Conservation (phyloP, 2,113 vertebrate species). For the Neotoma lepida region DNA sequence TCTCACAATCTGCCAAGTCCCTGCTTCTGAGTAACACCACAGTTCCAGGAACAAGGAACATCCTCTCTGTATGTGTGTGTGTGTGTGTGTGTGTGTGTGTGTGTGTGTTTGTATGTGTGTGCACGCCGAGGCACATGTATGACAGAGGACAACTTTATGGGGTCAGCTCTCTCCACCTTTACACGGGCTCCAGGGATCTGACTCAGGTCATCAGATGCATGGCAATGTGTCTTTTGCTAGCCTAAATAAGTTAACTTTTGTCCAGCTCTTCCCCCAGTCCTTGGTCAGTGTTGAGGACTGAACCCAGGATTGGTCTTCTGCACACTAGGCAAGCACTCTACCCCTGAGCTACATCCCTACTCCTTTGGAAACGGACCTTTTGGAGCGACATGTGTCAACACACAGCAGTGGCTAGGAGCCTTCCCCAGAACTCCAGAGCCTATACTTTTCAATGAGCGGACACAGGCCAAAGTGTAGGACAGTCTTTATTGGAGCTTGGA, state of each 20-base stretch:
- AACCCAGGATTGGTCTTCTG: not conserved
- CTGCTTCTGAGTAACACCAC: not conserved
- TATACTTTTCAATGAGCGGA: not conserved
- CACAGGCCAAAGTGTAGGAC: constrained; percentile 46
- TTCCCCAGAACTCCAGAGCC: not conserved
- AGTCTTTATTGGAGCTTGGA: constrained; percentile 78
- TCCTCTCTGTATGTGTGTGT: not conserved
- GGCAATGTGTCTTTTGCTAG: no score
- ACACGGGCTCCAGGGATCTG: not conserved
- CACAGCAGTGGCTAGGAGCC: not conserved
- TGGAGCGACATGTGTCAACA: not conserved
- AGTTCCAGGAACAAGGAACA: not conserved
- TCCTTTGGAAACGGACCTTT: not conserved
- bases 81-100: not conserved
- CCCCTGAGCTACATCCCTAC: no score
- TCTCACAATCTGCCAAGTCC: not conserved
- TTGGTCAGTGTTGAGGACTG: not conserved
- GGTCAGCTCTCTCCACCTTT: not conserved
- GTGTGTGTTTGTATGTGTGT: not conserved
- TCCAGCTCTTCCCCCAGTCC: no score
- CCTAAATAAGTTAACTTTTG: not conserved
- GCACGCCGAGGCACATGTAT: not conserved
- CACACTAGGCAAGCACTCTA: not conserved
- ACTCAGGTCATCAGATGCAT: no score
- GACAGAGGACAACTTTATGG: not conserved